Evolutionary conservation across 1,140 invertebrate species (phyloP).

Genomic region (Eumeta japonica): DNA sequence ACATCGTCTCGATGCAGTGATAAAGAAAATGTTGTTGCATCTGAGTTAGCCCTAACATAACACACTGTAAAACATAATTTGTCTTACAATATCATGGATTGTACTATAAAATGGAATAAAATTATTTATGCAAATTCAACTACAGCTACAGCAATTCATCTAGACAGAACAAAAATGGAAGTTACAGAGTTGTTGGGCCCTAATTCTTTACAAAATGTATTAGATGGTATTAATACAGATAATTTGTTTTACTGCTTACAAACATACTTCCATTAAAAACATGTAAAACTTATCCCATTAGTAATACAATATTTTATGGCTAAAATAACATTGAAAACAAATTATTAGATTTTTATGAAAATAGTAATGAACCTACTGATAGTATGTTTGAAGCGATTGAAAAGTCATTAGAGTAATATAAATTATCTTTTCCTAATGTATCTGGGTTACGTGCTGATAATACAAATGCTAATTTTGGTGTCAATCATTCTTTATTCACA

Average conservation of each 20-base stretch:
- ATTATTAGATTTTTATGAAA: constrained; percentile 1
- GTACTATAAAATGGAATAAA: not conserved
- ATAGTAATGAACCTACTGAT: not conserved
- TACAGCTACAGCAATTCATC: not conserved
- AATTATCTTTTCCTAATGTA: constrained; percentile 2
- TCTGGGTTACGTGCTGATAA: constrained; percentile 15
- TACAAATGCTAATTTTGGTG: constrained; percentile 2
- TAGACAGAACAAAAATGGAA: constrained; percentile 3
- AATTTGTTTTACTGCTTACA: not conserved
- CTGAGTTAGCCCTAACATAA: not conserved
- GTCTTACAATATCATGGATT: not conserved
- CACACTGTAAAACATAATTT: not conserved
- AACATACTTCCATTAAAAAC: not conserved
- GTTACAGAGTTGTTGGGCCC: not conserved
- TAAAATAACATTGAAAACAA: too few species aligned
- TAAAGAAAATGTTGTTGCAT: too few species aligned
- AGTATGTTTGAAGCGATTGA: too few species aligned
- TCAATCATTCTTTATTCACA: not conserved
- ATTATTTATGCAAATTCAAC: not conserved
- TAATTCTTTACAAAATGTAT: not conserved
- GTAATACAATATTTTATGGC: not conserved
- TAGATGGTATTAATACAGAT: not conserved
- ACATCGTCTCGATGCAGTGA: too few species aligned
- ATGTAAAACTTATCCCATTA: not conserved
- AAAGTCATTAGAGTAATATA: constrained; percentile 8